Conservation (phyloP, 2,113 vertebrate species). For the Candoia aspera region DNA sequence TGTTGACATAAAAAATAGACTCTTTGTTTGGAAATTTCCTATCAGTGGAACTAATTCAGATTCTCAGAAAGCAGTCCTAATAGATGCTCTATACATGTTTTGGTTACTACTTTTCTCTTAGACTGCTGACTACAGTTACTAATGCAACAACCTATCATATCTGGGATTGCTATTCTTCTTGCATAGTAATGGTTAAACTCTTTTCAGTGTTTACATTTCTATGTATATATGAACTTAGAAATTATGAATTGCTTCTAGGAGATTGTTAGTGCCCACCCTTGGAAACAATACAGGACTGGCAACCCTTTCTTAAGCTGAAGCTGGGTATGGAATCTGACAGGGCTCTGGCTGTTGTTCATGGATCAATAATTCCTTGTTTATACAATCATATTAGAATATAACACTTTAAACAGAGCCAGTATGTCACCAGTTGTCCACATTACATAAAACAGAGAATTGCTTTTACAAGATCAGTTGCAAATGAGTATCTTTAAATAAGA, state of each 20-base stretch:
- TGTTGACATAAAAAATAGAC: slow-evolving; percentile 6
- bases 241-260: background rate
- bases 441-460: background rate
- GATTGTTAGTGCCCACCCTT: background rate
- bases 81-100: background rate
- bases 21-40: background rate
- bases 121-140: background rate
- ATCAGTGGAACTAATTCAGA: slow-evolving; percentile 20
- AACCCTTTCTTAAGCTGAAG: background rate
- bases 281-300: background rate
- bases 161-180: background rate
- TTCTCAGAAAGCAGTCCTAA: background rate
- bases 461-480: background rate
- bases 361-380: background rate
- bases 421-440: no score
- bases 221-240: background rate
- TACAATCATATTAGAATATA: background rate
- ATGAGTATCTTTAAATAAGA: background rate
- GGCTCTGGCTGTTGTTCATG: background rate
- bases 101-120: background rate
- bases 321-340: background rate
- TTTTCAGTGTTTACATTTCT: background rate
- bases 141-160: background rate
- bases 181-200: background rate
- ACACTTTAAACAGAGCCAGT: background rate